Percentiles rank a stretch among this genome's conserved stretches.
phyloP scores from a whole-genome alignment of 2,113 vertebrate genomes.

The Lycaon pictus region DNA sequence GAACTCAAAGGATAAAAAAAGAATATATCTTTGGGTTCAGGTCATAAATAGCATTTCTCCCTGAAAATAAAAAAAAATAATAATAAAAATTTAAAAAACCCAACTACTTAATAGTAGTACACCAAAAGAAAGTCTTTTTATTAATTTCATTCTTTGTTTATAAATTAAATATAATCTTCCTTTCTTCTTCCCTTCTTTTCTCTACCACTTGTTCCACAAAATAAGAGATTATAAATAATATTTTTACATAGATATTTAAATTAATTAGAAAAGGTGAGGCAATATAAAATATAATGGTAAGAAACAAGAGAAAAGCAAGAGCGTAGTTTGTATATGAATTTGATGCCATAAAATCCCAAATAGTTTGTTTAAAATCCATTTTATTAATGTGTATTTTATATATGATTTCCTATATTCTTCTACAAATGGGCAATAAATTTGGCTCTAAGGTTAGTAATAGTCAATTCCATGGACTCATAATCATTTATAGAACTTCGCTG shows the following conservation, averaged over 20 bases:
- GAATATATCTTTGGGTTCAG: neutral
- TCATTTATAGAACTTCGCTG: conserved; percentile 1
- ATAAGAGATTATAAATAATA: conserved; percentile 28
- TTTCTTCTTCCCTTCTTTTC: neutral
- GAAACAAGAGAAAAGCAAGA: neutral
- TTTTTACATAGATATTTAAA: neutral
- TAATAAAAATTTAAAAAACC: neutral
- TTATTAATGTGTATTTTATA: neutral
- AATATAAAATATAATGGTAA: conserved; percentile 16
- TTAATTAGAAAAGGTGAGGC: conserved; percentile 5
- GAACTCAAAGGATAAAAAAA: neutral
- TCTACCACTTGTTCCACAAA: neutral
- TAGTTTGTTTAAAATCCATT: neutral
- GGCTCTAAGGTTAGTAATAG: neutral
- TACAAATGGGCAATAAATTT: conserved; percentile 22
- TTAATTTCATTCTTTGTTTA: neutral
- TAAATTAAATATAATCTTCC: neutral
- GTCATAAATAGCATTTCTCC: neutral
- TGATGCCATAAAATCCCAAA: neutral
- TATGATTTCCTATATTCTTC: conserved; percentile 13
- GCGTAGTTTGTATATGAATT: neutral
- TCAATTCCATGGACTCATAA: neutral
- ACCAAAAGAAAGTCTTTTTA: neutral
- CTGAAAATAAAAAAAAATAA: neutral
- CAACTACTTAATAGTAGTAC: neutral